Conservation (phyloP, 2,113 vertebrate species). For the Bos indicus region DNA sequence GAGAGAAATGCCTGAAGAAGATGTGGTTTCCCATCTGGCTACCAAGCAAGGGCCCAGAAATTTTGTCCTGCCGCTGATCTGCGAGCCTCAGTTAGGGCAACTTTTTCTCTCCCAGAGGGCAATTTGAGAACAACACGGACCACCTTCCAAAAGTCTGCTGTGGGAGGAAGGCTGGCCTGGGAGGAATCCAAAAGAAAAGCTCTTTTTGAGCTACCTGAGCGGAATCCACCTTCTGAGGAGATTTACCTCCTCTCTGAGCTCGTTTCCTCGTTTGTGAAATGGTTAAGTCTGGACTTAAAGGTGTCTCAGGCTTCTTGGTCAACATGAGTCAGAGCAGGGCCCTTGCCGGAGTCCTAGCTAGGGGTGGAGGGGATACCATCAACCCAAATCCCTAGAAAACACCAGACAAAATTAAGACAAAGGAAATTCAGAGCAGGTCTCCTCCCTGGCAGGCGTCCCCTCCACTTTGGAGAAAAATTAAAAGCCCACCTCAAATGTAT, state of each 20-base stretch:
- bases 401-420: neutral
- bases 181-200: neutral
- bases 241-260: neutral
- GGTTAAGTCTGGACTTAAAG: neutral
- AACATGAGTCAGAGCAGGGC: neutral
- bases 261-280: neutral
- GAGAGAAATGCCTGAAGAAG: neutral
- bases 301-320: neutral
- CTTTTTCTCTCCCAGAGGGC: neutral
- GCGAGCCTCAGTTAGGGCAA: accelerated
- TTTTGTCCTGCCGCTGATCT: neutral
- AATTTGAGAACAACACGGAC: neutral
- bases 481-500: accelerated
- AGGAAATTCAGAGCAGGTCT: neutral
- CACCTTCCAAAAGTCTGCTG: neutral
- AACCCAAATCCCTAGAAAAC: neutral
- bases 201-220: neutral
- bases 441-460: neutral
- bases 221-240: neutral
- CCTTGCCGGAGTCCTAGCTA: neutral
- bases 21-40: neutral
- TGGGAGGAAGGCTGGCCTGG: accelerated
- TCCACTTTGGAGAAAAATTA: neutral
- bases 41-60: neutral
- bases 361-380: neutral